phyloP scores from a whole-genome alignment of 2,113 vertebrate species.

The Brachyhypopomus gauderio region DNA sequence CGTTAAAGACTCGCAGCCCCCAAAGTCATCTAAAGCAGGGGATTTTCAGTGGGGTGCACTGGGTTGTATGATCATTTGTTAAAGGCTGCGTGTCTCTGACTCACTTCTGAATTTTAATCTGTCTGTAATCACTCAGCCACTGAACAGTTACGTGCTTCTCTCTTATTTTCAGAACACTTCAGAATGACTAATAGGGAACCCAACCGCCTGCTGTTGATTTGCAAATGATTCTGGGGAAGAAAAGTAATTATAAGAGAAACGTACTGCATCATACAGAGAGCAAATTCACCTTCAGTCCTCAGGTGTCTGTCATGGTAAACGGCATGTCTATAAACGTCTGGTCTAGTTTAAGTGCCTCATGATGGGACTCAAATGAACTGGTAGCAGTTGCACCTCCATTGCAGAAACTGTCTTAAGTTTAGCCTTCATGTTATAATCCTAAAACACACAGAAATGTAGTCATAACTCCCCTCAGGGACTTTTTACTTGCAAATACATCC shows the following conservation, averaged over 20 bases:
- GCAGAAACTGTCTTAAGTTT: not conserved
- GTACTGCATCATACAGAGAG: not conserved
- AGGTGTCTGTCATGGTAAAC: not conserved
- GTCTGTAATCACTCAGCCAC: not conserved
- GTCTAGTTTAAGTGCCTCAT: not conserved
- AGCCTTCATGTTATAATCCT: not conserved
- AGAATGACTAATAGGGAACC: slow-evolving; percentile 10
- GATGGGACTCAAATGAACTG: not conserved
- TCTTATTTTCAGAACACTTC: not conserved
- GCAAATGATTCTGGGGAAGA: not conserved
- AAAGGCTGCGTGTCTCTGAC: not conserved
- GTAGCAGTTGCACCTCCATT: not conserved
- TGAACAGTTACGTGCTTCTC: not conserved
- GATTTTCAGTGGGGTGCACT: slow-evolving; percentile 16
- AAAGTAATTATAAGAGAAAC: not conserved
- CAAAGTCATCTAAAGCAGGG: not conserved
- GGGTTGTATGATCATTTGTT: not conserved
- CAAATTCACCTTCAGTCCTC: not conserved
- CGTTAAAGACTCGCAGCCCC: not conserved
- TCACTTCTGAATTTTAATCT: slow-evolving; percentile 11
- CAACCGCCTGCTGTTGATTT: not conserved
- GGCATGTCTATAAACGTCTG: not conserved
- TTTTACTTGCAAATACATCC: slow-evolving; percentile 13
- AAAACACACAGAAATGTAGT: not conserved
- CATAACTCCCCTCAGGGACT: not conserved